Percentiles rank a stretch among this genome's conserved stretches.
phyloP scores from a whole-genome alignment of 1,140 invertebrate genomes.

The Musca domestica region DNA sequence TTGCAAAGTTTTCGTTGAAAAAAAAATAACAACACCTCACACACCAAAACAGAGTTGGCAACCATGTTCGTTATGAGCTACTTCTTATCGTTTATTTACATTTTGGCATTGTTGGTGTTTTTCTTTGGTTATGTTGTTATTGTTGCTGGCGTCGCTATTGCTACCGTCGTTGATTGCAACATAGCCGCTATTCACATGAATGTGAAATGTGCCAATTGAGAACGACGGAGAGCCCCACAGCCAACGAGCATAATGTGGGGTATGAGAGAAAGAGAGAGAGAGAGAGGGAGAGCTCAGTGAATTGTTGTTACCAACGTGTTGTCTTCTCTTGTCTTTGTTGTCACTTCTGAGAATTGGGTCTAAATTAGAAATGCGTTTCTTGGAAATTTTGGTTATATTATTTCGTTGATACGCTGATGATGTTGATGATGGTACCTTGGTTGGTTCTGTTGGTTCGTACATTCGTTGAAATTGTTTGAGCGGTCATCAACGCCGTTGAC shows the following conservation, averaged over 20 bases:
- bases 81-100: no score
- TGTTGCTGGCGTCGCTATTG: neutral
- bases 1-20: no score
- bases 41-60: no score
- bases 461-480: neutral
- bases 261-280: no score
- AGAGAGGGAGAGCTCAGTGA: no score
- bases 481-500: neutral
- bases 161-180: neutral
- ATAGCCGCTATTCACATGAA: neutral
- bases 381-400: conserved; percentile 48
- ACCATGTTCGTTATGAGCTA: no score
- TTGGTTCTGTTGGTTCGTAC: neutral
- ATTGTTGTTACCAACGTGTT: conserved; percentile 22
- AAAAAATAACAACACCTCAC: no score
- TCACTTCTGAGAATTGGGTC: conserved; percentile 53
- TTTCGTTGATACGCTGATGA: conserved; percentile 44
- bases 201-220: neutral
- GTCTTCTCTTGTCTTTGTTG: conserved; percentile 28
- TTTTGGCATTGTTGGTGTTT: no score
- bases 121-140: conserved; percentile 11
- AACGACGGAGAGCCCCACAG: no score
- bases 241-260: neutral
- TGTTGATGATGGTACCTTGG: neutral
- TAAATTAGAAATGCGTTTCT: conserved; percentile 55